phyloP scores from a whole-genome alignment of 2,797 vertebrate species.

The Brachyalestes nurse region DNA sequence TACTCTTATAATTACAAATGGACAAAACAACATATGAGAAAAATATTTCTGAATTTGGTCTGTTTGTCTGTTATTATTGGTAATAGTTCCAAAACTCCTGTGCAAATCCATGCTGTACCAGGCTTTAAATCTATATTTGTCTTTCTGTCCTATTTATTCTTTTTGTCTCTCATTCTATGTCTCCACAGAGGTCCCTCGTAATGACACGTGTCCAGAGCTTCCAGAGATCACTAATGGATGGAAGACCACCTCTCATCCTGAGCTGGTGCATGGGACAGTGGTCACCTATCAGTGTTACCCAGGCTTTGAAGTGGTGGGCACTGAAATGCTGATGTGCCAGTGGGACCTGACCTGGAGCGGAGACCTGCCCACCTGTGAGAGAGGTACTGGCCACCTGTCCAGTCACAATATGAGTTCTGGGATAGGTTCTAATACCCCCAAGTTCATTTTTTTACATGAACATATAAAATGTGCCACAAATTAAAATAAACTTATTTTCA shows the following conservation, averaged over 20 bases:
- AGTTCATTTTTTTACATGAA: too few species aligned
- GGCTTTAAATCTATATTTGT: not conserved
- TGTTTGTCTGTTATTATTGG: too few species aligned
- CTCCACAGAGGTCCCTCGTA: conserved; percentile 88
- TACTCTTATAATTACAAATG: too few species aligned
- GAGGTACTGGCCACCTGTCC: conserved; percentile 71
- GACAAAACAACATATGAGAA: too few species aligned
- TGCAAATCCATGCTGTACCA: not conserved
- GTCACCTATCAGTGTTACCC: conserved; percentile 97
- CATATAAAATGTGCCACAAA: too few species aligned
- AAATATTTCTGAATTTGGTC: too few species aligned
- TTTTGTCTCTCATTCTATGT: not conserved
- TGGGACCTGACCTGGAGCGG: conserved; percentile 97
- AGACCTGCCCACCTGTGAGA: conserved; percentile 89
- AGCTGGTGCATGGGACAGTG: conserved; percentile 91
- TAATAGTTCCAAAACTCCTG: not conserved
- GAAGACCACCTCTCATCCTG: conserved; percentile 92
- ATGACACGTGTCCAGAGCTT: conserved; percentile 94
- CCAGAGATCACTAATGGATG: conserved; percentile 93
- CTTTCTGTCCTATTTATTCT: not conserved
- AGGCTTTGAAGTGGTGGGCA: conserved; percentile 87
- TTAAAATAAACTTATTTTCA: too few species aligned
- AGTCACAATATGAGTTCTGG: too few species aligned
- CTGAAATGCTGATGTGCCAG: conserved; percentile 93
- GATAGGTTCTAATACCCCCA: too few species aligned